Evolutionary conservation across 2,797 vertebrate species (phyloP).

Genomic region (Paratrypauchen microcephalus): DNA sequence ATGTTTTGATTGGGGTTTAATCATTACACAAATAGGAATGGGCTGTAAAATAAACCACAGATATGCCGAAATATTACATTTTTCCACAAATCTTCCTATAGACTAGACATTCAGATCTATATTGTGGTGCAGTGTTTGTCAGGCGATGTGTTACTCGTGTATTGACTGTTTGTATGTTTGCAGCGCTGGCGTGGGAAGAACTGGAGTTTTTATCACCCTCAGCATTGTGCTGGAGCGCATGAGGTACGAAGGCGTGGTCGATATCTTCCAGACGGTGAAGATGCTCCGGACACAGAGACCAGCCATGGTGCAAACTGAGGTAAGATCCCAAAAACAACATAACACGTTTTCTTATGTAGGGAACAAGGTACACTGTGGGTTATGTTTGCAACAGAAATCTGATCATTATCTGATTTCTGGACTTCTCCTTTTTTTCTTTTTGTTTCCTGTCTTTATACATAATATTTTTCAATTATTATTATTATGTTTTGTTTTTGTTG

Average conservation of each 20-base stretch:
- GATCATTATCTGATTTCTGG: too few relatives aligned
- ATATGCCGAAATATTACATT: not conserved
- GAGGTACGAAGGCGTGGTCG: constrained; percentile 97
- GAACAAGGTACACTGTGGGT: too few relatives aligned
- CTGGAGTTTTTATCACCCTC: constrained; percentile 94
- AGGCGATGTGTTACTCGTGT: not conserved
- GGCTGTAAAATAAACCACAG: too few relatives aligned
- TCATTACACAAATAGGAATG: too few relatives aligned
- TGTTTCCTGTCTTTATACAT: too few relatives aligned
- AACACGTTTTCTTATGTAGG: not conserved
- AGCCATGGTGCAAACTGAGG: constrained; percentile 99
- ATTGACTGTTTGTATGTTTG: constrained; percentile 23
- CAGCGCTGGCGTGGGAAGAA: constrained; percentile 94
- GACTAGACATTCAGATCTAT: not conserved
- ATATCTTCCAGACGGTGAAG: constrained; percentile 99
- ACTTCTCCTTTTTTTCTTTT: too few relatives aligned
- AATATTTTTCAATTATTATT: too few relatives aligned
- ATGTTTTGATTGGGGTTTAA: too few relatives aligned
- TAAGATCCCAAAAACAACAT: constrained; percentile 54
- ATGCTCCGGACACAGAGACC: constrained; percentile 97
- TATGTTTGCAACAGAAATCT: too few relatives aligned
- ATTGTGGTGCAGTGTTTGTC: constrained; percentile 6
- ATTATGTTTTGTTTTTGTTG: too few relatives aligned
- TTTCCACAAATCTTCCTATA: not conserved
- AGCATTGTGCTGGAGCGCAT: constrained; percentile 97